Evolutionary conservation across 2,888 invertebrate species (phyloP), one percentile per base, ranked within the genome.

Genomic region (Trichogramma evanescens): DNA sequence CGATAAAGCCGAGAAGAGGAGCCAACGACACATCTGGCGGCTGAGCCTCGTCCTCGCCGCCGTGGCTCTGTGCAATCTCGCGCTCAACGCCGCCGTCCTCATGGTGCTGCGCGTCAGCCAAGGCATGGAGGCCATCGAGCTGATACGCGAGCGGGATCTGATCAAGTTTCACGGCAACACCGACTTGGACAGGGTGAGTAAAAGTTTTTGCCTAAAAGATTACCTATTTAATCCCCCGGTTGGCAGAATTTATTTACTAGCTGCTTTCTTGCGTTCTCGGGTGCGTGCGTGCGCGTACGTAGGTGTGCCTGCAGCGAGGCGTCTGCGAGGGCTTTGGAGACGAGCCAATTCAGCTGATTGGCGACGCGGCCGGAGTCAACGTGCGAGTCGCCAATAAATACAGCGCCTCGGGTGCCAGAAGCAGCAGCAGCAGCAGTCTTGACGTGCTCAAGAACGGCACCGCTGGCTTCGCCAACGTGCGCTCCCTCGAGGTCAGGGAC

Each of bases 41-140:
- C 80, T 92, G 8, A 86, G 91, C 43, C 83, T 89, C 58, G 77
- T 90, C 6, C 77, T 93, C 26, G 89, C 90, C 0, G 82, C 91
- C 49, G 69, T 75, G 50, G 76, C 75, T n/a, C 70, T 81, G 46
- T 91, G 90, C 8, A 93, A 93, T 79, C 81, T 93, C 55, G 79
- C 91, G 46, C 78, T 93, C 3, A 93, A 92, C 0, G 82, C 92
- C 48, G 88, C 89, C 0, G 89, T 94, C 56, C 82, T 93, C 59
- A 88, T 89, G 6, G 92, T 93, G 0, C 75, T 94, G 50, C 81
- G 89, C 61, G 82, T 94, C 61, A 91, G 91, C 0, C 86, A 86
- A 73, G 92, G 92, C 6, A 88, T 93, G 84, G 89, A 93, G 72
- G 89, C 90, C 66, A 83, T 94, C 78, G 93, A 94, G 77, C 82